Conservation (phyloP, 2,113 vertebrate species). For the Formicarius rufipectus region DNA sequence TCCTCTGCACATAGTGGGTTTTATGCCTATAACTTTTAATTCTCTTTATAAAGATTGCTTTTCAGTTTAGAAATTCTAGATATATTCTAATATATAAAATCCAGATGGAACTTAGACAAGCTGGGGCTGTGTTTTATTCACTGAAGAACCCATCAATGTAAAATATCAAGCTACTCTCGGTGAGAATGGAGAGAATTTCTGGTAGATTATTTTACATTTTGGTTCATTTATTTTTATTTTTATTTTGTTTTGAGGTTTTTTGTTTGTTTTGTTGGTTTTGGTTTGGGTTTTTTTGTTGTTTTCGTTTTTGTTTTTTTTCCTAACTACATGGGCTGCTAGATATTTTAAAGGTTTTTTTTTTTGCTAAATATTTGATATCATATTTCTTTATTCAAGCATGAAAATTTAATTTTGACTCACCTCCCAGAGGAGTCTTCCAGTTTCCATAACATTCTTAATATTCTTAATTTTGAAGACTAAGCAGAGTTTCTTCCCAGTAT, state of each 20-base stretch:
- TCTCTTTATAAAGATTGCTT: neutral
- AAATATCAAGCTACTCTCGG: neutral
- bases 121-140: neutral
- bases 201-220: neutral
- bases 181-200: neutral
- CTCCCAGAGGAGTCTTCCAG: neutral
- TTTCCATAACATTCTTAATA: conserved; percentile 36
- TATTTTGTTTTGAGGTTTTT: neutral
- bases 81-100: neutral
- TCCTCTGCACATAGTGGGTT: neutral
- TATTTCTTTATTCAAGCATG: conserved; percentile 15
- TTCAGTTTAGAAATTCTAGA: neutral
- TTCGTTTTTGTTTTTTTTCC: too few species aligned
- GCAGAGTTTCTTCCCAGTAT: conserved; percentile 21
- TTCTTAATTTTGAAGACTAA: conserved; percentile 33
- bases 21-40: neutral
- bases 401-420: conserved; percentile 42
- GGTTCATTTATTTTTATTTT: neutral
- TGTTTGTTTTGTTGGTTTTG: neutral
- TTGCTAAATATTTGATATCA: conserved; percentile 4
- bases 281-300: neutral
- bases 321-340: neutral
- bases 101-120: neutral
- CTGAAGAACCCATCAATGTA: neutral
- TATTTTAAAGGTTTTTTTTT: neutral